Evolutionary conservation across 2,797 vertebrate genomes (phyloP), one percentile per base, ranked within the genome.

Genomic region (Eutrigla gurnardus): DNA sequence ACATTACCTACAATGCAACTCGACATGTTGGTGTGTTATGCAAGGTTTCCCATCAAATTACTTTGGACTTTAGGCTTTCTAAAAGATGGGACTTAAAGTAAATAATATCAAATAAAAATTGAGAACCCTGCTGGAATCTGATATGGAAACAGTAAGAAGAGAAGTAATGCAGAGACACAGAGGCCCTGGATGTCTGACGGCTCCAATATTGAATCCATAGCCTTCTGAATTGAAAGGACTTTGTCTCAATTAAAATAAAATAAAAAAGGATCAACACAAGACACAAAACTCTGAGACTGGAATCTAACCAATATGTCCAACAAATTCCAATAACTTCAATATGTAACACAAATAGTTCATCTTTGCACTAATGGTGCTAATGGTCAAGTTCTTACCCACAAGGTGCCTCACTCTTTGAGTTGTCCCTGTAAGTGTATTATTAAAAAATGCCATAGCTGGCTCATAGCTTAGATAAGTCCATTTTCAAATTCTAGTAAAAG

Each of bases 401-500:
- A n/a, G 35, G 45, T 25, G 54, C 81, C 50, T 42, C 49, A 68
- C 66, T 71, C 64, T 75, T 75, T 70, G n/a, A 15, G 57, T 40
- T 32, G 37, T 17, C 33, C 32, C 39, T 52, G 50, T 40, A 45
- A 53, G 37, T 66, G 57, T 39, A 55, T 32, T 39, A 15, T 32
- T 72, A 80, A 25, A 25, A 25, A 25, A 25, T 55, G 67, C 50
- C 17, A 35, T 60, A 46, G 59, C 45, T 67, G 52, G 32, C 52
- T 57, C 35, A 49, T 55, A 40, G 40, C 53, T 72, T 45, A 52
- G 9, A 77, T 75, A 77, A 75, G 62, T 36, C 36, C 6, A 15
- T 65, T 82, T 83, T 85, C 18, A 77, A 73, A 71, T 73, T 75
- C 70, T 57, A 69, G 74, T 49, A 71, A 53, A 55, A 53, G 69